These are phyloP conservation scores for Drosophila insularis DNA, from an alignment of 1,140 invertebrate species.

Conservation along the genomic window DNA sequence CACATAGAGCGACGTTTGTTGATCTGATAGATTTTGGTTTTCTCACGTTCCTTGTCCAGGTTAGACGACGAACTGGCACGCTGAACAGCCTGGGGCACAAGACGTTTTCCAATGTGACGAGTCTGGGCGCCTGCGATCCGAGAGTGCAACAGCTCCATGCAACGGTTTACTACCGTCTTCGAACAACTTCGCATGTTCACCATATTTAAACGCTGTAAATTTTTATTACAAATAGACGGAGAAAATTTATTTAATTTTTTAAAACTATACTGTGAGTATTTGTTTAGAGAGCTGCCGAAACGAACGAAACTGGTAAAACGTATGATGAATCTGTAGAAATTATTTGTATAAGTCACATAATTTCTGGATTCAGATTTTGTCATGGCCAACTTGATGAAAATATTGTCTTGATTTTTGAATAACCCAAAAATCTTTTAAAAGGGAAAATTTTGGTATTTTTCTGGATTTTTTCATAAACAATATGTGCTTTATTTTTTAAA, in stretches of 20 bases:
- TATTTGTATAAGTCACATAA: background rate
- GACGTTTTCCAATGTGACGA: conserved; percentile 31
- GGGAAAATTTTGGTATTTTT: too few species aligned
- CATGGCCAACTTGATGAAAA: background rate
- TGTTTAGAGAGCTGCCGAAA: background rate
- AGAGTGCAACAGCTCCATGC: conserved; percentile 38
- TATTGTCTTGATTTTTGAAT: background rate
- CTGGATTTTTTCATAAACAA: too few species aligned
- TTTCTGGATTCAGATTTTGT: background rate
- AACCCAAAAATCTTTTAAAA: too few species aligned
- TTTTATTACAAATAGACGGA: too few species aligned
- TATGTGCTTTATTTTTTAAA: too few species aligned
- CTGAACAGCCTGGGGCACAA: background rate
- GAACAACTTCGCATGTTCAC: conserved; percentile 31
- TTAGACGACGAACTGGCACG: background rate
- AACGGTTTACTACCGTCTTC: conserved; percentile 44
- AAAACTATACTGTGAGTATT: background rate
- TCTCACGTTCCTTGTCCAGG: conserved; percentile 34
- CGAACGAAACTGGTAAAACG: background rate
- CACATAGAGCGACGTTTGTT: conserved; percentile 60
- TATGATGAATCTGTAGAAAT: background rate
- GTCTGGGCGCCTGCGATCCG: conserved; percentile 37
- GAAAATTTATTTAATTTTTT: background rate
- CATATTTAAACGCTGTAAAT: conserved; percentile 27
- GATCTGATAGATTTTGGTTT: conserved; percentile 31